Conservation (phyloP, 2,113 vertebrate genomes). For the Phainopepla nitens region DNA sequence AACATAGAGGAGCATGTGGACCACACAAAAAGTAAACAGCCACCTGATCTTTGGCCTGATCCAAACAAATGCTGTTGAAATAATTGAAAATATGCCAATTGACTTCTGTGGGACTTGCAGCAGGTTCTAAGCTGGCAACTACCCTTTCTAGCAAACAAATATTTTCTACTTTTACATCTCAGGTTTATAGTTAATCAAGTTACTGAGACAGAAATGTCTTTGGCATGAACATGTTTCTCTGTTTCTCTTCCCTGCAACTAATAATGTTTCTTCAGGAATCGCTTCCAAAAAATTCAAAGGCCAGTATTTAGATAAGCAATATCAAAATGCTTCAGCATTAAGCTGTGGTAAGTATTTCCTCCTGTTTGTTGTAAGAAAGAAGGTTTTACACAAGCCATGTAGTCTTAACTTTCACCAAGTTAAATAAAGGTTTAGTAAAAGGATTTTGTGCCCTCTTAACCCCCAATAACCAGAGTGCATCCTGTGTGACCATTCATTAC, state of each 20-base stretch:
- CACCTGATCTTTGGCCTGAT: slow-evolving; percentile 43
- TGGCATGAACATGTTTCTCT: slow-evolving; percentile 7
- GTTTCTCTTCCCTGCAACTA: slow-evolving; percentile 39
- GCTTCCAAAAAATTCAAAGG: slow-evolving; percentile 21
- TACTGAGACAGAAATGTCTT: slow-evolving; percentile 38
- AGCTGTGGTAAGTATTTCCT: slow-evolving; percentile 30
- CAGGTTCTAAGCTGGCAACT: slow-evolving; percentile 40
- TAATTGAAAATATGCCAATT: slow-evolving; percentile 44
- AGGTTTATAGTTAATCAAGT: slow-evolving; percentile 39
- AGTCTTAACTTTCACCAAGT: slow-evolving; percentile 52
- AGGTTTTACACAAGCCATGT: not conserved
- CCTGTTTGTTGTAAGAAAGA: slow-evolving; percentile 33
- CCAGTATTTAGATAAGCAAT: slow-evolving; percentile 54
- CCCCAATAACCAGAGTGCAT: slow-evolving; percentile 43
- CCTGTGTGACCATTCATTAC: slow-evolving; percentile 71
- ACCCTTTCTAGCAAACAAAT: not conserved
- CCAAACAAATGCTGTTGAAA: slow-evolving; percentile 29
- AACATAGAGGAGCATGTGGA: not conserved
- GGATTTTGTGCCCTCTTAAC: slow-evolving; percentile 59
- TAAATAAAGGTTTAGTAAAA: slow-evolving; percentile 56
- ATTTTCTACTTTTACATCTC: slow-evolving; percentile 27
- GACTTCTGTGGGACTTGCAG: slow-evolving; percentile 54
- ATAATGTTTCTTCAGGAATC: slow-evolving; percentile 11
- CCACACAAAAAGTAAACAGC: slow-evolving; percentile 45
- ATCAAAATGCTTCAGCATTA: slow-evolving; percentile 44